Evolutionary conservation across 2,888 invertebrate genomes (phyloP).

Genomic region (Melieria picta): DNA sequence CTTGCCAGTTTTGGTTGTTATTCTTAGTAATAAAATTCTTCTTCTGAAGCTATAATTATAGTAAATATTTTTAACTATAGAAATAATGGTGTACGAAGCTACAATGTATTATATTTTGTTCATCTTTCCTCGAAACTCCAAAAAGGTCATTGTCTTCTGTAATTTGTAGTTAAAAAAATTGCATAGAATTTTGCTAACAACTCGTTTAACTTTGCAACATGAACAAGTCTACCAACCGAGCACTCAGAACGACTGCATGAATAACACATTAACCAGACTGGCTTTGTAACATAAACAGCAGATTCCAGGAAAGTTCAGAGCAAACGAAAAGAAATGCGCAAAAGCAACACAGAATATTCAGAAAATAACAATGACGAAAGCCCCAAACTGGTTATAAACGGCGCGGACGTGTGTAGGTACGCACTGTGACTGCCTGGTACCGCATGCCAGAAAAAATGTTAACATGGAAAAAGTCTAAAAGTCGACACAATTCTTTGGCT

Average conservation of each 20-base stretch:
- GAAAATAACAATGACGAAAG: not conserved
- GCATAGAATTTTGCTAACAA: not conserved
- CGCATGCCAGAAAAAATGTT: no score
- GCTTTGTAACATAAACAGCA: not conserved
- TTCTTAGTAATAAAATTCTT: no score
- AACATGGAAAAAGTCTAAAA: not conserved
- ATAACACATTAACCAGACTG: not conserved
- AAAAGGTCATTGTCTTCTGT: not conserved
- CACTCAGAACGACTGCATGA: not conserved
- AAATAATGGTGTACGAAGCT: not conserved
- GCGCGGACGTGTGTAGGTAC: not conserved
- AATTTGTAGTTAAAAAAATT: not conserved
- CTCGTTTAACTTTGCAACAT: not conserved
- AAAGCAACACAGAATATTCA: no score
- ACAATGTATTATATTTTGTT: not conserved
- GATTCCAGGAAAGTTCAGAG: slow-evolving; percentile 1
- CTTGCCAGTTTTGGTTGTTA: no score
- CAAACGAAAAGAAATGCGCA: not conserved
- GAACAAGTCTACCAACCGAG: not conserved
- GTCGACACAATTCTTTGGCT: not conserved
- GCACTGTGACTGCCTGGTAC: no score
- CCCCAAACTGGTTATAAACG: not conserved
- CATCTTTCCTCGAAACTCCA: not conserved
- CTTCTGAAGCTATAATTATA: no score
- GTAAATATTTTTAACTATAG: no score